Evolutionary conservation across 2,113 vertebrate species (phyloP), one percentile per base, ranked within the genome.

Genomic region (Mustelus asterias): DNA sequence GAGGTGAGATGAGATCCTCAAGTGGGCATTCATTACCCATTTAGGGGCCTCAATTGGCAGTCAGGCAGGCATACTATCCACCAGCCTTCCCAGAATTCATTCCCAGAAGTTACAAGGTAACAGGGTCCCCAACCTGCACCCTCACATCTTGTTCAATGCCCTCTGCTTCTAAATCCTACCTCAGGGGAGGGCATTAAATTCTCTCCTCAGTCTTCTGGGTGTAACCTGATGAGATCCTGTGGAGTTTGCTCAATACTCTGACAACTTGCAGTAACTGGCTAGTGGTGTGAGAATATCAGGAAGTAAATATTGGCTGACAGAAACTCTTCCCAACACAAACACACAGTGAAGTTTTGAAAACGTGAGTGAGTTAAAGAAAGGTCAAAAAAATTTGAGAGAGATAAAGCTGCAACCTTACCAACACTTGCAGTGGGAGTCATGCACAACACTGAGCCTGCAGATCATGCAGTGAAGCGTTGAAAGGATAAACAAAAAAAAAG

Each of bases 401-500:
- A 72, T 48, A 95, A 72, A 72, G 94, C 67, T 95, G 67, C 65
- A 97, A 98, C 98, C 98, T 92, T 98, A 98, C 98, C 98, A 97
- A 98, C 96, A 97, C 97, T 98, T 98, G 98, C 97, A 97, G 98
- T 96, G 97, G 98, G 97, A 97, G 98, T 97, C 98, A 98, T 98
- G 98, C 97, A 98, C 97, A 98, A 97, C 97, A 98, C 97, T 97
- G 98, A 98, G 97, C 98, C 98, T 98, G 98, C 97, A 97, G 97
- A 97, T 97, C 97, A 98, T 98, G 97, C 98, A 98, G 97, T 97
- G 97, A 98, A 98, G 98, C 97, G 96, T 97, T 97, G 97, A 98
- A 97, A 97, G 67, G 97, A 97, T 97, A 96, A 96, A 88, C 67
- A 96, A 69, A 63, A 78, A 69, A 60, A 97, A 98, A 98, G 97